Conservation (phyloP, 2,888 invertebrate species). For the Apotomis betuletana region DNA sequence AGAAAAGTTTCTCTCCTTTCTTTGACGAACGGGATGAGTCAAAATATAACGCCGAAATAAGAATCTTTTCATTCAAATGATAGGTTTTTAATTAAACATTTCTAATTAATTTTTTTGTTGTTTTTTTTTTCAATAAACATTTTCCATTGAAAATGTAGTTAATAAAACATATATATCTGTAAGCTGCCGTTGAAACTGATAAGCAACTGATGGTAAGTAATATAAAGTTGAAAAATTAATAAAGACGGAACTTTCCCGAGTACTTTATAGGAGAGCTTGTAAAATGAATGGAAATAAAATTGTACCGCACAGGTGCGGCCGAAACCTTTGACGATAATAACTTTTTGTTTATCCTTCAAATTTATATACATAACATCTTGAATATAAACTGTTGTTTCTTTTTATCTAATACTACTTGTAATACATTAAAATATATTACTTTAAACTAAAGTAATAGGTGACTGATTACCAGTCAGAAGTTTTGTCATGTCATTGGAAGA, state of each 20-base stretch:
- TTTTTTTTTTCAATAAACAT: constrained; percentile 10
- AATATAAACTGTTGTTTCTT: not conserved
- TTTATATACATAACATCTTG: constrained; percentile 50
- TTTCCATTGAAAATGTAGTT: constrained; percentile 30
- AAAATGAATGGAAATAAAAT: constrained; percentile 83
- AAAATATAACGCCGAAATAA: constrained; percentile 54
- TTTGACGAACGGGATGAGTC: constrained; percentile 61
- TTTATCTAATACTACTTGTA: too few species aligned
- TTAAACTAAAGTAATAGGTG: not conserved
- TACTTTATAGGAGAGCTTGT: constrained; percentile 81
- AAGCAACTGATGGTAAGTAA: constrained; percentile 77
- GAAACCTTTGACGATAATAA: constrained; percentile 81
- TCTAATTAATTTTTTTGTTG: constrained; percentile 24
- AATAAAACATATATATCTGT: constrained; percentile 31
- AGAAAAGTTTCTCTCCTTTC: constrained; percentile 72
- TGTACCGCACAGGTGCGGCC: constrained; percentile 81
- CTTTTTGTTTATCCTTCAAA: constrained; percentile 74
- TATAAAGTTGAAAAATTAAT: constrained; percentile 84
- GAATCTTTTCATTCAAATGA: constrained; percentile 44
- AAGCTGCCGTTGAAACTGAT: constrained; percentile 60
- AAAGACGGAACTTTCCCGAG: constrained; percentile 79
- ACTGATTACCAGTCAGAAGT: constrained; percentile 9
- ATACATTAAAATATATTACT: not conserved
- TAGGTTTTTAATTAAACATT: constrained; percentile 38
- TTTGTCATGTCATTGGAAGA: constrained; percentile 28